These are phyloP conservation scores for Labeo catla DNA, from an alignment of 2,113 vertebrate species.

Conservation along the genomic window DNA sequence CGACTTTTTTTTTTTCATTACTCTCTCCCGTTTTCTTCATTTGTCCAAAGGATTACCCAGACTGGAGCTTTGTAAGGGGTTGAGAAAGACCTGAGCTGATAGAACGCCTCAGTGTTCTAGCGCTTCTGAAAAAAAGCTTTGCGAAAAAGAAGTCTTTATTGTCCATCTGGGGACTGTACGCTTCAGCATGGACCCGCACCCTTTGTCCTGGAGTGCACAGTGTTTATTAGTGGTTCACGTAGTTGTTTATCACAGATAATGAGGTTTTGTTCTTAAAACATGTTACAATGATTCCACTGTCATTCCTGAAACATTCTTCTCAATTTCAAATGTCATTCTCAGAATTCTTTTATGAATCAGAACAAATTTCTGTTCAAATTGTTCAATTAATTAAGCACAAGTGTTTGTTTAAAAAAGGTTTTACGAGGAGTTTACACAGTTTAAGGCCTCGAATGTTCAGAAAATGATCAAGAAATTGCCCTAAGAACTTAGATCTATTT, in stretches of 20 bases:
- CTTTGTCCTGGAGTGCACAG: not conserved
- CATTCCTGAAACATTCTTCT: not conserved
- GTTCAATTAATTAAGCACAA: not conserved
- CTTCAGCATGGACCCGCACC: not conserved
- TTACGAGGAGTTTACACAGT: not conserved
- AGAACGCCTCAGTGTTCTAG: slow-evolving; percentile 37
- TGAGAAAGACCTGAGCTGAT: slow-evolving; percentile 42
- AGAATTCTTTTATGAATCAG: not conserved
- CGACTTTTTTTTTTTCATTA: slow-evolving; percentile 68
- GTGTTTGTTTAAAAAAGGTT: not conserved
- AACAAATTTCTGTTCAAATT: not conserved
- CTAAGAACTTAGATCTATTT: not conserved
- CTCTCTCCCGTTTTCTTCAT: slow-evolving; percentile 46
- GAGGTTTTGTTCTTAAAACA: not conserved
- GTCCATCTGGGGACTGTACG: slow-evolving; percentile 24
- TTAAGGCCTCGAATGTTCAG: not conserved
- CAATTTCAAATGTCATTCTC: not conserved
- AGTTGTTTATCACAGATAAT: slow-evolving; percentile 17
- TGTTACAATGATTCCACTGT: not conserved
- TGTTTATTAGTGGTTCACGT: slow-evolving; percentile 2
- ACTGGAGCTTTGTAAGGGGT: slow-evolving; percentile 34
- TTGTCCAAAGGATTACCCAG: slow-evolving; percentile 54
- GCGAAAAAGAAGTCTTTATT: slow-evolving; percentile 42
- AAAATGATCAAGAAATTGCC: not conserved
- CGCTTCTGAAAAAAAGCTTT: slow-evolving; percentile 32